These are phyloP conservation scores for Pelodytes ibericus DNA, from an alignment of 2,797 vertebrate species.

Conservation along the genomic window DNA sequence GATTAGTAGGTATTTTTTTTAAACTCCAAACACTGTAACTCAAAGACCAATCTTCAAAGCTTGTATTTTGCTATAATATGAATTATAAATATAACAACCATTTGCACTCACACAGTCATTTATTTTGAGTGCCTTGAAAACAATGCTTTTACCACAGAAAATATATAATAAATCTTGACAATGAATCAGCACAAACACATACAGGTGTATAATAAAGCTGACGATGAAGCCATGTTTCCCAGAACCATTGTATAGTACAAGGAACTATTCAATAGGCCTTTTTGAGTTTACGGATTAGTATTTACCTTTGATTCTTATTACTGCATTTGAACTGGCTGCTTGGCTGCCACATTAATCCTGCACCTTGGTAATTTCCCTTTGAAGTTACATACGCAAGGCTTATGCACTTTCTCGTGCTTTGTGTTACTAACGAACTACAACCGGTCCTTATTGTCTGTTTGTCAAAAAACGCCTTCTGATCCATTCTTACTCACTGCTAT, in stretches of 20 bases:
- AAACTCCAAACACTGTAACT: neutral
- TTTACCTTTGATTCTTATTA: conserved; percentile 21
- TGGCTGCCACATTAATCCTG: conserved; percentile 24
- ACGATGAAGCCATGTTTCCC: neutral
- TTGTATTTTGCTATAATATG: neutral
- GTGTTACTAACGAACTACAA: conserved; percentile 19
- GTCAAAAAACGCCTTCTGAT: neutral
- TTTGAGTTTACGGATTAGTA: conserved; percentile 14
- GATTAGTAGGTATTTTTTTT: neutral
- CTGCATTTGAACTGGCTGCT: conserved; percentile 20
- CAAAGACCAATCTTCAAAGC: neutral
- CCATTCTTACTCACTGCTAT: conserved; percentile 7
- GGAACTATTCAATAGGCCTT: neutral
- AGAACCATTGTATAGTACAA: neutral
- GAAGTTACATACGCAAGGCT: conserved; percentile 20
- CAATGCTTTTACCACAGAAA: neutral
- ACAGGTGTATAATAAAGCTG: conserved; percentile 5
- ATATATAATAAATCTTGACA: neutral
- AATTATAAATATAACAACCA: neutral
- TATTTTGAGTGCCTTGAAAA: neutral
- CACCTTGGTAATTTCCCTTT: conserved; percentile 28
- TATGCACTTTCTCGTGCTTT: conserved; percentile 6
- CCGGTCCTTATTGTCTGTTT: conserved; percentile 4
- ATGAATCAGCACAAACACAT: conserved; percentile 9
- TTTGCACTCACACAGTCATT: neutral